These are phyloP conservation scores for Coelopa pilipes DNA, from an alignment of 2,888 invertebrate species.

Conservation along the genomic window DNA sequence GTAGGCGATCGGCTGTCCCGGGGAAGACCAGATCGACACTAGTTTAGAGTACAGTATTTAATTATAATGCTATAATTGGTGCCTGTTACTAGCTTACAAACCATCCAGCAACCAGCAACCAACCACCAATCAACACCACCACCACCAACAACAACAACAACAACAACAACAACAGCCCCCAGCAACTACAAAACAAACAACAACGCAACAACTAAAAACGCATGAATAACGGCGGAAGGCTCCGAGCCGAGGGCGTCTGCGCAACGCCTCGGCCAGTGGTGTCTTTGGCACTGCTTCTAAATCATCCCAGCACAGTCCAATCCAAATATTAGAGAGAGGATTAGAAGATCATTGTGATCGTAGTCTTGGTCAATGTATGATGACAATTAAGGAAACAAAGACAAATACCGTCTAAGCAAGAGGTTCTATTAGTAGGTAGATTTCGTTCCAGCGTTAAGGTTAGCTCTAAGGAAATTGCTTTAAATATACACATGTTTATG, in stretches of 20 bases:
- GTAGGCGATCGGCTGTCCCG: conserved; percentile 44
- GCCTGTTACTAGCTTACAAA: conserved; percentile 47
- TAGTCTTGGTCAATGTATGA: too few species aligned
- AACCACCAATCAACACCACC: not conserved
- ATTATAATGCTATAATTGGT: conserved; percentile 53
- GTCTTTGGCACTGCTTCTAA: not conserved
- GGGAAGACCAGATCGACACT: conserved; percentile 38
- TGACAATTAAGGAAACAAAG: not conserved
- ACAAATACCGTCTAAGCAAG: conserved; percentile 43
- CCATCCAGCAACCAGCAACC: not conserved
- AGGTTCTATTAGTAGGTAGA: conserved; percentile 52
- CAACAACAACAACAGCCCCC: not conserved
- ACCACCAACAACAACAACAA: conserved; percentile 12
- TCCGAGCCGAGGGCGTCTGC: too few species aligned
- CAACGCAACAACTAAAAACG: too few species aligned
- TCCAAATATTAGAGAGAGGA: conserved; percentile 28
- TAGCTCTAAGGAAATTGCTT: conserved; percentile 48
- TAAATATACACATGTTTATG: conserved; percentile 38
- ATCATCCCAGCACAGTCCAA: not conserved
- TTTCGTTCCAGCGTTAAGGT: conserved; percentile 49
- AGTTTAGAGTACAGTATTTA: conserved; percentile 53
- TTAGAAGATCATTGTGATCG: conserved; percentile 9
- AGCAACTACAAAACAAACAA: too few species aligned
- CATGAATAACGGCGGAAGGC: too few species aligned
- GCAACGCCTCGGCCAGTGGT: too few species aligned